Evolutionary conservation across 1,140 invertebrate species (phyloP), one percentile per base, ranked within the genome.

Genomic region (Calliphora vicina): DNA sequence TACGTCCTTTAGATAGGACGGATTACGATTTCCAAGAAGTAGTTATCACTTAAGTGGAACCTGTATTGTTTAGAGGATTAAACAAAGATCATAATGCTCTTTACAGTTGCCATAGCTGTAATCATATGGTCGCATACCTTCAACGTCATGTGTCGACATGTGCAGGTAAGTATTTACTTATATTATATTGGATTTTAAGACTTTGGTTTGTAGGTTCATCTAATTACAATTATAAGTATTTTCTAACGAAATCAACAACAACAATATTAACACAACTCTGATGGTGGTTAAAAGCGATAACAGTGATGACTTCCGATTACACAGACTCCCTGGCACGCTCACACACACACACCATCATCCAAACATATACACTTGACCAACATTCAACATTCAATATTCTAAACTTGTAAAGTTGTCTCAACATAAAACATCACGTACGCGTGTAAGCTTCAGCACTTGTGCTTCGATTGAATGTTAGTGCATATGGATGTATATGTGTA

Each of bases 341-440:
- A n/a, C n/a, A n/a, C n/a, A n/a, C n/a, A n/a, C n/a, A n/a, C n/a
- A n/a, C n/a, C n/a, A n/a, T n/a, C n/a, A n/a, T n/a, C n/a, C n/a
- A n/a, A n/a, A n/a, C n/a, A n/a, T n/a, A n/a, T n/a, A 61, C n/a
- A 61, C n/a, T 61, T 61, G 50, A 61, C 50, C 50, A 61, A 61
- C 12, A 61, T 3, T 61, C 50, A 61, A 67, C 61, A 67, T 15
- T 57, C 45, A 50, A 50, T 50, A 57, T 10, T 17, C 50, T 57
- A 2, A 57, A 57, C 13, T 57, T 57, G 61, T 23, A 23, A 23
- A 67, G 20, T 20, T 67, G 9, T 9, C 61, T 8, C 20, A 23
- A 67, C 20, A 2, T 23, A 23, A 67, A 23, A 67, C 61, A 67
- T 67, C 61, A 67, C 61, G 61, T 67, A 67, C 61, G 8, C 61